Evolutionary conservation across 1,140 invertebrate species (phyloP).

Genomic region (Plutomurus gul): DNA sequence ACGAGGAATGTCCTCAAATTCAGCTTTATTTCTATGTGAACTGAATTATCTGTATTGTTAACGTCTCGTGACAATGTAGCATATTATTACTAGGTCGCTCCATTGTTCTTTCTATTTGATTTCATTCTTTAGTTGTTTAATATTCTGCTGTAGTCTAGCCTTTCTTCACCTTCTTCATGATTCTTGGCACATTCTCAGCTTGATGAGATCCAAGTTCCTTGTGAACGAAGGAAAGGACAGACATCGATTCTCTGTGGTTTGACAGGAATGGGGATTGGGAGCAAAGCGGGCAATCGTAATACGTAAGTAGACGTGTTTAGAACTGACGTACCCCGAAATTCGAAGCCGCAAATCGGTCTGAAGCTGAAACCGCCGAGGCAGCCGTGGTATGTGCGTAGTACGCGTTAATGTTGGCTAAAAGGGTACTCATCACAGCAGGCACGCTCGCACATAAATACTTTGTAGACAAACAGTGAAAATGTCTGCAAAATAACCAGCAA

Average conservation of each 20-base stretch:
- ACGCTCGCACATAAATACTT: slow-evolving; percentile 99
- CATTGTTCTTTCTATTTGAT: not conserved
- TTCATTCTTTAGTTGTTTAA: not conserved
- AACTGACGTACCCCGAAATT: slow-evolving; percentile 90
- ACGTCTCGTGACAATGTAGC: too few species aligned
- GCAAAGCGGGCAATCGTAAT: not conserved
- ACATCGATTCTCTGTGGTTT: not conserved
- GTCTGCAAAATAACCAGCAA: slow-evolving; percentile 64
- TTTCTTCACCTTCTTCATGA: not conserved
- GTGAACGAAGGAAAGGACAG: not conserved
- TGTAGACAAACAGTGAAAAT: slow-evolving; percentile 98
- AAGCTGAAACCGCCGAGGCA: slow-evolving; percentile 95
- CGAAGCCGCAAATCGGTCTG: slow-evolving; percentile 97
- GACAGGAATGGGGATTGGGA: slow-evolving; percentile 11
- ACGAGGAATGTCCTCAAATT: too few species aligned
- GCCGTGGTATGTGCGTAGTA: slow-evolving; percentile 99
- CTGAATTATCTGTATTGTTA: too few species aligned
- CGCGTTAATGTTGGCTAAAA: slow-evolving; percentile 98
- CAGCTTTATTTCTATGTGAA: too few species aligned
- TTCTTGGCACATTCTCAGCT: not conserved
- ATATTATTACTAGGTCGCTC: too few species aligned
- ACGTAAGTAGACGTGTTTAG: not conserved
- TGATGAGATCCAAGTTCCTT: not conserved
- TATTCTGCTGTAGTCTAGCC: not conserved
- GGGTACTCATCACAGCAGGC: slow-evolving; percentile 97